Evolutionary conservation across 92 coral and sea anemone genomes (phyloP), one percentile per base, ranked within the genome.

Genomic region (Bergia sp.): DNA sequence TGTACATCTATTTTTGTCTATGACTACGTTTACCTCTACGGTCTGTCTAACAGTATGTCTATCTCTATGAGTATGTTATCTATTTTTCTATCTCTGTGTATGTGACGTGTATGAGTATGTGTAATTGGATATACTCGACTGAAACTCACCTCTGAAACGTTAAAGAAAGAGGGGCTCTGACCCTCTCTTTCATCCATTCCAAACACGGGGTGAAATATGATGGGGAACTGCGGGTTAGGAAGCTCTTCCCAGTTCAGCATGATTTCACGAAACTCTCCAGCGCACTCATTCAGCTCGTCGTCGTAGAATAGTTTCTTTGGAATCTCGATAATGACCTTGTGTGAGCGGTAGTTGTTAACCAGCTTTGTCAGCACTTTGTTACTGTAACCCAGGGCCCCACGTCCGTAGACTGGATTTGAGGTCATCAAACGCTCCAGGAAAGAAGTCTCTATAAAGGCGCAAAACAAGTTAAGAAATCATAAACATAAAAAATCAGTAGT

Each of bases 331-430:
- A 96, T 96, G 45, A 39, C 81, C 85, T 50, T 88, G 88, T 96
- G 98, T 7, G 98, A 96, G 45, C 98, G 95, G 76, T 96, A 96
- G 89, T 96, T 96, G 91, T 94, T 94, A 58, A 96, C 90, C 1
- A 96, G 89, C 61, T 96, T 96, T 37, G 96, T 96, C 67, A 96
- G 86, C 76, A 92, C 86, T 13, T 75, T 81, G 29, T 82, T 78
- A 73, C 87, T 75, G 91, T 95, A 95, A 16, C 82, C 77, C 2
- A 90, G 37, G 43, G 83, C 21, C 39, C 67, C 85, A 5, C 94
- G 94, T 16, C 61, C 39, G 86, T 94, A 94, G n/a, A 91, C 89
- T 45, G 78, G 79, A 82, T 83, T 76, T 45, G 90, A 79, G 1
- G 85, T 90, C 96, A 94, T 94, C 82, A 94, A 82, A 20, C 96